These are phyloP conservation scores for Pungitius pungitius DNA, from an alignment of 2,113 vertebrate species.

Conservation along the genomic window DNA sequence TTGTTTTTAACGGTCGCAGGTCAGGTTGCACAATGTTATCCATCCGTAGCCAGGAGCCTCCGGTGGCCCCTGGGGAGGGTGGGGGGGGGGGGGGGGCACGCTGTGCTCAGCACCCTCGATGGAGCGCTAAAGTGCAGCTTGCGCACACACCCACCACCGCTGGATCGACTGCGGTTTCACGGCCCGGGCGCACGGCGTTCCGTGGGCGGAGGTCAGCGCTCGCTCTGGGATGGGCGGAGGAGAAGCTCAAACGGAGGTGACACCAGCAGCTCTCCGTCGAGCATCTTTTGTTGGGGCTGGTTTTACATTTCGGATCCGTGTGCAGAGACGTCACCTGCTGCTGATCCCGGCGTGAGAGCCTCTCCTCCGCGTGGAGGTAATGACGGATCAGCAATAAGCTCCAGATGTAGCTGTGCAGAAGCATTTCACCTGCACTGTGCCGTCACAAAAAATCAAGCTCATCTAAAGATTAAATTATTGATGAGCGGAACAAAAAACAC, in stretches of 20 bases:
- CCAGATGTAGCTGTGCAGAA: not conserved
- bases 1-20: not conserved
- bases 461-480: not conserved
- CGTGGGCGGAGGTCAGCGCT: slow-evolving; percentile 23
- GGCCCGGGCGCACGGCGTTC: slow-evolving; percentile 11
- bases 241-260: not conserved
- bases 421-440: slow-evolving; percentile 5
- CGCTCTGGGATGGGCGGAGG: slow-evolving; percentile 13
- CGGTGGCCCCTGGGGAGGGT: not conserved
- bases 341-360: slow-evolving; percentile 68
- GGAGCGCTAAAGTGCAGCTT: not conserved
- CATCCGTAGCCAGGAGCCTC: slow-evolving; percentile 1
- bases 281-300: slow-evolving; percentile 9
- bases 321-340: slow-evolving; percentile 43
- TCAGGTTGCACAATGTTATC: not conserved
- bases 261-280: not conserved
- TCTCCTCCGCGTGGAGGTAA: slow-evolving; percentile 59
- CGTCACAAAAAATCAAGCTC: not conserved
- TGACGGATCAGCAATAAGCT: slow-evolving; percentile 61
- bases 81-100: not conserved
- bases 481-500: not conserved
- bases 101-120: not conserved
- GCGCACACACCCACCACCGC: slow-evolving; percentile 9
- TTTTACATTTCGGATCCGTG: slow-evolving; percentile 38
- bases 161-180: slow-evolving; percentile 43